Conservation (phyloP, 2,797 vertebrate genomes). For the Apodemus agrarius region DNA sequence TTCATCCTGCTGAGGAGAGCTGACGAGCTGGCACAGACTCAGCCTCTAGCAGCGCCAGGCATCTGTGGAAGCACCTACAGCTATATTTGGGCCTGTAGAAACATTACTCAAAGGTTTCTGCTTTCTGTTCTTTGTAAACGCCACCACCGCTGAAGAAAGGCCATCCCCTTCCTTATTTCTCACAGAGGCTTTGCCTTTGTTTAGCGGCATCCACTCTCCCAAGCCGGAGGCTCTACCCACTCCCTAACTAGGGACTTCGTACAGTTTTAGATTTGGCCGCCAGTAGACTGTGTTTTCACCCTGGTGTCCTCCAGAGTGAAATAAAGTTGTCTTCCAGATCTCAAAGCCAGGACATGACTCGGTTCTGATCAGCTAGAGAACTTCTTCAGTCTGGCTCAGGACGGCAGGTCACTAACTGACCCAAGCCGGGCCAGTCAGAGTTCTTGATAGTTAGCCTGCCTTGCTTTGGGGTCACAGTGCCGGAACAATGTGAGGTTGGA, state of each 20-base stretch:
- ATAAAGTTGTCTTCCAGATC: neutral
- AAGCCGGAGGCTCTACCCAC: neutral
- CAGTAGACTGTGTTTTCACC: neutral
- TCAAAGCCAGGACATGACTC: neutral
- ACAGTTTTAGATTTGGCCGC: neutral
- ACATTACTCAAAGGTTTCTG: neutral
- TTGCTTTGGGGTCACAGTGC: neutral
- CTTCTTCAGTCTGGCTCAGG: neutral
- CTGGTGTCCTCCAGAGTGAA: neutral
- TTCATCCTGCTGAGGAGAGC: neutral
- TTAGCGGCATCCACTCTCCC: neutral
- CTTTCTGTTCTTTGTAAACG: slow-evolving; percentile 21
- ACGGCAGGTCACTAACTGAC: neutral
- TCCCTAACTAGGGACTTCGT: neutral
- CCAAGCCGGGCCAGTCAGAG: neutral
- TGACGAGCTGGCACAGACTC: neutral
- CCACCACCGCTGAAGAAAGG: neutral
- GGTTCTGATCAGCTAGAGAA: neutral
- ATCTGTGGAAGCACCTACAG: neutral
- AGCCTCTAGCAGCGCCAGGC: neutral
- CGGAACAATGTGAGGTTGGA: neutral
- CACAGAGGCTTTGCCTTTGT: neutral
- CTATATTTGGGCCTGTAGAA: neutral
- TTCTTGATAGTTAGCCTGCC: neutral
- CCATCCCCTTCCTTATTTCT: neutral